Evolutionary conservation across 2,113 vertebrate genomes (phyloP), one percentile per base, ranked within the genome.

Genomic region (Pachyramphus minor): DNA sequence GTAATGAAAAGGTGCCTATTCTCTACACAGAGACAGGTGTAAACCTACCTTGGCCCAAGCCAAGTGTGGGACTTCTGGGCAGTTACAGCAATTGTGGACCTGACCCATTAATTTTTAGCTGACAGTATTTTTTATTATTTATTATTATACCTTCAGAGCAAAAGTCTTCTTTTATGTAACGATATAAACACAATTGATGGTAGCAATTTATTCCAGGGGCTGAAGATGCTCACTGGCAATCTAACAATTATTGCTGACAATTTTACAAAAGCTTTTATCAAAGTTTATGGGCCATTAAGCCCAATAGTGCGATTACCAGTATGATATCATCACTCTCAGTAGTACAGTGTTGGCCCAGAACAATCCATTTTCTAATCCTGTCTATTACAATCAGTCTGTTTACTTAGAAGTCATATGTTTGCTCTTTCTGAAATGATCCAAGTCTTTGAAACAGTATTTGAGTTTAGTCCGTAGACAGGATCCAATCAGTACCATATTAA

Each of bases 261-360:
- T 89, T 93, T 88, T 72, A 90, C 82, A 78, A 84, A 96, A 83
- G 75, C 72, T 93, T 95, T 95, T 96, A 86, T 94, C 92, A 74
- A 82, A 80, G 42, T 94, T 96, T 75, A 94, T 49, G 92, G 78
- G 55, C 82, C 75, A 64, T 96, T 94, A 97, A 95, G 60, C 58
- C 87, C 41, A 92, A 94, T 56, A 60, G 58, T 60, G 56, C 0
- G 3, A 93, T 84, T 86, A 81, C 83, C 64, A 72, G 47, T 64
- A 74, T 0, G 2, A 33, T 90, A 95, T 55, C 82, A 71, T 92
- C 82, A 77, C 47, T 86, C 68, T 81, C 64, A 37, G 58, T 31
- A 83, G 72, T 19, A 67, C 73, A 58, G 22, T 17, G 44, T 2
- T 71, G 68, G 50, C 56, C 82, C 59, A 88, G 76, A 86, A 88